Evolutionary conservation across 2,888 invertebrate species (phyloP), one percentile per base, ranked within the genome.

Genomic region (Caenorhabditis sp.): DNA sequence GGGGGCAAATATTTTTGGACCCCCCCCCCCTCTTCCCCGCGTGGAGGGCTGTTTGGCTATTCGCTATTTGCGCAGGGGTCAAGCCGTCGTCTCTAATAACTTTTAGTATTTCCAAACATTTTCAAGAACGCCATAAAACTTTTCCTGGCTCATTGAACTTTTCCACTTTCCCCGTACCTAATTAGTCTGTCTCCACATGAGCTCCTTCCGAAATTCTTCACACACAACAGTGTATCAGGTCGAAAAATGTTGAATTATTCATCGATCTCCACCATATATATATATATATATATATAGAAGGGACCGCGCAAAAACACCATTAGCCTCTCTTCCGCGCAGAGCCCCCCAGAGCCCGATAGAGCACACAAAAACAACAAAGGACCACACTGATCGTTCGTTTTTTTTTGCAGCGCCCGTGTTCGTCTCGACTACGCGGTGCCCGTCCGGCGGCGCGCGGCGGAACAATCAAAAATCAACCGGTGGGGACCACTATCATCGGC

Each of bases 381-480:
- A 35, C 35, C 11, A 35, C 35, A 13, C 9, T 13, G 35, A 35
- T 13, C 13, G 13, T 35, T 22, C 20, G n/a, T 55, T 45, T 26
- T 20, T 30, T 55, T 27, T 76, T 76, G 3, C 76, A 76, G 70
- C 58, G 20, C 56, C 68, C 26, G 45, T 63, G 7, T 71, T 56
- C 52, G 75, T 68, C n/a, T 59, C 68, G 30, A 68, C 75, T 27
- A 68, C 75, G 37, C 59, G 75, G 41, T 75, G 75, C 52, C 75
- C 68, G 20, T 62, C 66, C 20, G 46, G 55, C 39, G n/a, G n/a
- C n/a, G n/a, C n/a, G n/a, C 17, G 45, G 55, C 46, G 48, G 50
- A 52, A 27, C 7, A 15, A 30, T 13, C 59, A 17, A 50, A 15
- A 46, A 50, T 39, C 41, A 52, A n/a, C n/a, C n/a, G n/a, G n/a